Evolutionary conservation across 2,797 vertebrate genomes (phyloP).

Genomic region (Phylloscopus collybita): DNA sequence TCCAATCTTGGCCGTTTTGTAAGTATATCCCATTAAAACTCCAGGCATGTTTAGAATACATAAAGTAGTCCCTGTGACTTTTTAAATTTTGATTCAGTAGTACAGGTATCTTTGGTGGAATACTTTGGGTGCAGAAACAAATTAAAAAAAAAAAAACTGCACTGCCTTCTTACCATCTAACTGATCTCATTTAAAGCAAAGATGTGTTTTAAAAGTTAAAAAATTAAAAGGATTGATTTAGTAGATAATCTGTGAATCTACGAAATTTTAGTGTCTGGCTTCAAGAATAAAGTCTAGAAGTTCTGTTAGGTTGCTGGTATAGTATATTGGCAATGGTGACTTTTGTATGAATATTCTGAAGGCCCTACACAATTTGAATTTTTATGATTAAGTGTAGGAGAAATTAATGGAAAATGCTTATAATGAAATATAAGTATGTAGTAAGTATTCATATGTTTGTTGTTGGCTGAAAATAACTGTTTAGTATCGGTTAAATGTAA

Average conservation of each 20-base stretch:
- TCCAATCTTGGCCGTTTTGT: neutral
- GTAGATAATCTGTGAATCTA: neutral
- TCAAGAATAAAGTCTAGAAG: neutral
- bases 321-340: neutral
- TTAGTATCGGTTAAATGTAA: neutral
- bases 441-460: neutral
- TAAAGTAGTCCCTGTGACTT: neutral
- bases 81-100: neutral
- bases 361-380: neutral
- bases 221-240: neutral
- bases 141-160: neutral
- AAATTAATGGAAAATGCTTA: neutral
- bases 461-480: neutral
- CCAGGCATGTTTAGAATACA: neutral
- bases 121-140: neutral
- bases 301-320: neutral
- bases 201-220: neutral
- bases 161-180: neutral
- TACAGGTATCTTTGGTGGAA: neutral
- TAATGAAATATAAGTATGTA: neutral
- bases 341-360: neutral
- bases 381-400: neutral
- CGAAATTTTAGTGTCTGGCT: neutral
- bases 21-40: neutral
- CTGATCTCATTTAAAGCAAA: neutral